A percentile compares a stretch with the other conserved stretches of the same genome.
Conservation (phyloP, 2,888 invertebrate genomes). For the Sepiola atlantica region DNA sequence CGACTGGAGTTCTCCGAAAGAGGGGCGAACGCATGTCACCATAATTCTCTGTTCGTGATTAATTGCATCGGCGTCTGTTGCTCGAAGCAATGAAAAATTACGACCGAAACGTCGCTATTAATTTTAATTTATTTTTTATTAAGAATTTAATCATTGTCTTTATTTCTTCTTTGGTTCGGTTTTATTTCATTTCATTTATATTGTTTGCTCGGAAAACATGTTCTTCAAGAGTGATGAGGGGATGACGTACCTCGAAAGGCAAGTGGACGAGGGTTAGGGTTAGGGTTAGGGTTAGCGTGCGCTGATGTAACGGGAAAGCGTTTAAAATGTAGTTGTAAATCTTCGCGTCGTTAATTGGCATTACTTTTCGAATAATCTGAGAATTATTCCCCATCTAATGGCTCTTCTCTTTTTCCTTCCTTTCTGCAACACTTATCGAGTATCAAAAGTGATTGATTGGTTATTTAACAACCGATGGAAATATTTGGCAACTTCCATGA, state of each 20-base stretch:
- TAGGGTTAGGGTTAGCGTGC: not conserved
- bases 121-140: slow-evolving; percentile 10
- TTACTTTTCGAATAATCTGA: not conserved
- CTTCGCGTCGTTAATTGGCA: not conserved
- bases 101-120: not conserved
- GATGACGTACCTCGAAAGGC: not conserved
- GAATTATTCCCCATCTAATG: not conserved
- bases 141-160: not conserved
- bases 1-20: not conserved
- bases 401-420: not conserved
- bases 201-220: not conserved
- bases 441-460: not conserved
- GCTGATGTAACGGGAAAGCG: not conserved
- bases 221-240: not conserved
- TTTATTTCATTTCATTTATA: too few species aligned
- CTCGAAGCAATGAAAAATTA: not conserved
- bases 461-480: not conserved
- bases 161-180: not conserved
- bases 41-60: not conserved
- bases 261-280: not conserved
- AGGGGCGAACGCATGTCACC: not conserved
- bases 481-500: not conserved
- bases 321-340: not conserved
- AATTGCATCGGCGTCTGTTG: not conserved
- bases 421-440: not conserved